phyloP scores from a whole-genome alignment of 2,113 vertebrate genomes.

The Paralichthys olivaceus region DNA sequence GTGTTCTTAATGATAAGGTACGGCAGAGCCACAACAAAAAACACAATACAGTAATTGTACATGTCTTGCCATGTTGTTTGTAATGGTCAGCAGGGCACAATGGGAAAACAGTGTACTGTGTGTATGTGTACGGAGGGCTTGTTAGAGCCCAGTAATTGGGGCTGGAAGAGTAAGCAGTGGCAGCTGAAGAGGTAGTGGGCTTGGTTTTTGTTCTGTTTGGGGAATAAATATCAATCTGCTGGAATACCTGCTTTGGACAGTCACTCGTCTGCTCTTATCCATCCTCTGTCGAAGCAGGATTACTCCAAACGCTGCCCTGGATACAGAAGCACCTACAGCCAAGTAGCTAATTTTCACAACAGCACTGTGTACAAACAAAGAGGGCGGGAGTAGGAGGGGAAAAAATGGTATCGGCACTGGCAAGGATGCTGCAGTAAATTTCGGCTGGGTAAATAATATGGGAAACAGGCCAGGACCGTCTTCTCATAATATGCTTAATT shows the following conservation, averaged over 20 bases:
- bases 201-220: conserved; percentile 36
- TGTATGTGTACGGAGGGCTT: conserved; percentile 20
- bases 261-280: conserved; percentile 64
- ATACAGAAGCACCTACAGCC: conserved; percentile 64
- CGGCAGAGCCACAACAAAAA: neutral
- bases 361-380: conserved; percentile 69
- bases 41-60: neutral
- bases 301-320: conserved; percentile 57
- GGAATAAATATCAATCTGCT: conserved; percentile 69
- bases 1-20: conserved; percentile 10
- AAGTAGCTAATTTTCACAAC: conserved; percentile 68
- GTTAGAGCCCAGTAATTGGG: conserved; percentile 55
- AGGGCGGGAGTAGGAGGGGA: conserved; percentile 17
- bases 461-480: conserved; percentile 64
- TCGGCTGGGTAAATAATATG: conserved; percentile 65
- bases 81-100: conserved; percentile 3
- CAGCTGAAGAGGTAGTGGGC: conserved; percentile 13
- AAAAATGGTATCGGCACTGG: conserved; percentile 37
- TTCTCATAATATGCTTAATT: conserved; percentile 71
- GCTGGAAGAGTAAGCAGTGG: conserved; percentile 9
- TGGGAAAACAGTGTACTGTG: conserved; percentile 6
- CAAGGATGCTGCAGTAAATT: conserved; percentile 65
- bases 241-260: conserved; percentile 60
- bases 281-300: conserved; percentile 59
- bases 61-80: neutral